Base-by-base conservation (phyloP, 2,797 vertebrate species). In the Aldrovandia affinis region DNA sequence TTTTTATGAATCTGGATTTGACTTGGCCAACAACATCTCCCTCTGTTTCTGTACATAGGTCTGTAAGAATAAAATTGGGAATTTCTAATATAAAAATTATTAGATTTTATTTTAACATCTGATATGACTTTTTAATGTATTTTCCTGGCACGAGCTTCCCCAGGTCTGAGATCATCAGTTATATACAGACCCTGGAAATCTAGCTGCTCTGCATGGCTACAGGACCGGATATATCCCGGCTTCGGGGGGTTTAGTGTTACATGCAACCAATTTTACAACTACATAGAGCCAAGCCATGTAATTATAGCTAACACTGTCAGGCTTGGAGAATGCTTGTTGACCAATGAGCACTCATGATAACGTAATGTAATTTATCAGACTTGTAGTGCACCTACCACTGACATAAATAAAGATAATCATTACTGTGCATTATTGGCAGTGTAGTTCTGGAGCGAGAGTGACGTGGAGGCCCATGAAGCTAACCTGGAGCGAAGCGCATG, bases 401-500 rank as follows among this genome's bases (percentile, higher is more conserved):
- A 73, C 36, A 39, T 42, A 15, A 73, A 20, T 73, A 20, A 73
- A 73, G 15, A 68, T 30, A 68, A 33, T 30, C 5, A 68, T 25
- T 65, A 65, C 18, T 73, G 68, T 73, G 68, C 39, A 18, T 73
- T 39, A 33, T 15, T n/a, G 36, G 33, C 68, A 39, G 68, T 73
- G 68, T 73, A 73, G 33, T 42, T 73, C 36, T 73, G 68, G 68
- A 73, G 68, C 20, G 68, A 57, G 18, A 57, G 65, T 14, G 8
- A 30, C 7, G 5, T n/a, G 33, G 28, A 68, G 8, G 28, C 25
- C 3, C 12, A 12, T 14, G 9, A 79, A 10, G 15, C 87, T 0
- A 85, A 99, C 98, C 98, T 96, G 97, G 97, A 5, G 97, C 96
- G 82, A 96, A 99, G 85, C 95, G 95, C 95, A 99, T 97, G 42